A percentile compares a stretch with the other conserved stretches of the same genome.
Conservation (phyloP, 2,888 invertebrate genomes). For the Ypsolopha sequella region DNA sequence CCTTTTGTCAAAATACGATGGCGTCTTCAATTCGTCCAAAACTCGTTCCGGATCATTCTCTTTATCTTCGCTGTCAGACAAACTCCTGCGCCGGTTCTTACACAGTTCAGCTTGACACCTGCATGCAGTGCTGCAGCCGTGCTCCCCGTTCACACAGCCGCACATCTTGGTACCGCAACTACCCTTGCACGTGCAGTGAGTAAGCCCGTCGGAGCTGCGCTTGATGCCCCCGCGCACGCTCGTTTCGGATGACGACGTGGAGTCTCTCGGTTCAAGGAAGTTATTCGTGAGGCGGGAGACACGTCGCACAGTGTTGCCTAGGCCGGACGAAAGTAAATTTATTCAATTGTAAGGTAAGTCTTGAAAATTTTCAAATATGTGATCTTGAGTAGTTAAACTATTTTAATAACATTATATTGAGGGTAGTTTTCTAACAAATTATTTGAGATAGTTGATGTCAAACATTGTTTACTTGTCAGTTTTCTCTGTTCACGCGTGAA, state of each 20-base stretch:
- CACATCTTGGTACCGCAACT: constrained; percentile 70
- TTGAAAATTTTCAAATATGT: no score
- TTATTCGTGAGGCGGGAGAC: constrained; percentile 45
- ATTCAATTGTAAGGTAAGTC: no score
- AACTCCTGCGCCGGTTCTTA: constrained; percentile 28
- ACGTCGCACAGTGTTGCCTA: no score
- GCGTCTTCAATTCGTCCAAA: constrained; percentile 35
- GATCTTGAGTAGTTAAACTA: no score
- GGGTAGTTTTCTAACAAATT: no score
- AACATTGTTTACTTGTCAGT: no score
- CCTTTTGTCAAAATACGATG: constrained; percentile 49
- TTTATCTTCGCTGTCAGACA: constrained; percentile 45
- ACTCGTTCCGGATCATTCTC: constrained; percentile 40
- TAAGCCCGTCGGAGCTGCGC: constrained; percentile 47
- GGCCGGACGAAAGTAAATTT: constrained; percentile 36
- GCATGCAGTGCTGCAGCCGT: constrained; percentile 57
- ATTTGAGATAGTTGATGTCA: no score
- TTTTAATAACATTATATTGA: no score
- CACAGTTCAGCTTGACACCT: constrained; percentile 59
- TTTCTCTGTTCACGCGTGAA: no score
- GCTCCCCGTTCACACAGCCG: constrained; percentile 67
- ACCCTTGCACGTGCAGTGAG: constrained; percentile 74
- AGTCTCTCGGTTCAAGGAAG: constrained; percentile 26
- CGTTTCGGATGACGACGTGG: constrained; percentile 10
- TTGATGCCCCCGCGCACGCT: background rate